Base-by-base conservation (phyloP, 2,888 invertebrate genomes). In the Ecdyonurus torrentis region DNA sequence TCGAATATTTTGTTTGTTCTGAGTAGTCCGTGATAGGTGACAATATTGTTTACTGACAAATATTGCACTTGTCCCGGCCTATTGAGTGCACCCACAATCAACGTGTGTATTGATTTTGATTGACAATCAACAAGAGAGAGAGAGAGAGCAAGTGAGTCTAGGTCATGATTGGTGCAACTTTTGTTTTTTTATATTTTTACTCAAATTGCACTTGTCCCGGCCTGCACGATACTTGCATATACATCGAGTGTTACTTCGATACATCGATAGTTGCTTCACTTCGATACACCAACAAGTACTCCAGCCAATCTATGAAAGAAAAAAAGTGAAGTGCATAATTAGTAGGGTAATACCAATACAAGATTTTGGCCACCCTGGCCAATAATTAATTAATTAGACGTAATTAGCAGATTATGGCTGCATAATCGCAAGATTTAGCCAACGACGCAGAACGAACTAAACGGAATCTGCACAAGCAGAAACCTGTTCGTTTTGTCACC, bases 51-150 rank as follows among this genome's bases (percentile, higher is more conserved):
- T 64, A 63, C 66, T 63, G 65, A 66, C 67, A 70, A 75, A 75
- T 75, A 76, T 76, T 76, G 75, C 75, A 76, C 75, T 75, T 73
- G 75, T 76, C 75, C 75, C 75, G 75, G 75, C 75, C 75, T 75
- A 74, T 75, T 74, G 70, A 58, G 58, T 19, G 18, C 18, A 18
- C 20, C 58, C 23, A 63, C 2, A n/a, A 23, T 18, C n/a, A 5
- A 22, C 59, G 10, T 25, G n/a, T n/a, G n/a, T n/a, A n/a, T n/a
- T n/a, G n/a, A n/a, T n/a, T n/a, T 58, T 22, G n/a, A 20, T 24
- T 24, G 25, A 10, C 24, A 25, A 37, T 5, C 7, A 37, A 37
- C 7, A 37, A 37, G 15, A 37, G 7, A 37, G 15, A 37, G 23
- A 15, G 25, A 63, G 19, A 19, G 53, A 52, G 60, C n/a, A 23